Percentiles rank a stretch among this genome's conserved stretches.
phyloP scores from a whole-genome alignment of 2,797 vertebrate species.

The Microctenopoma steveboyesi region DNA sequence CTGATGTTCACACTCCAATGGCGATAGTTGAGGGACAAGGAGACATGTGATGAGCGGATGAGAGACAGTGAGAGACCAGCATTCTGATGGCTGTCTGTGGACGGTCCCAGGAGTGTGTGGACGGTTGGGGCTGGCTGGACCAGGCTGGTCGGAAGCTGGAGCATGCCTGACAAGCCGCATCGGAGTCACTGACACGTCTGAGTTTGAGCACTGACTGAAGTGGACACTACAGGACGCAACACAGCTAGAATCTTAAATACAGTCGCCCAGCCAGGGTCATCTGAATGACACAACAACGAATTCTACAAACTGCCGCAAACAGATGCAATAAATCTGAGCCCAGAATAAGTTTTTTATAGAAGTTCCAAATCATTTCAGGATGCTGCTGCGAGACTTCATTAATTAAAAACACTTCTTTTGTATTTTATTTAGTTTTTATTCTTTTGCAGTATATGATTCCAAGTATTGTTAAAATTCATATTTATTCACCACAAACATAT shows the following conservation, averaged over 20 bases:
- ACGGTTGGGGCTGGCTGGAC: slow-evolving; percentile 66
- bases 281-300: slow-evolving; percentile 51
- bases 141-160: slow-evolving; percentile 67
- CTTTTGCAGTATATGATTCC: too few relatives aligned
- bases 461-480: too few relatives aligned
- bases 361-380: not conserved
- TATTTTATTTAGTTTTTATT: not conserved
- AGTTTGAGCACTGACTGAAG: slow-evolving; percentile 73
- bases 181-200: slow-evolving; percentile 79
- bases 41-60: slow-evolving; percentile 72
- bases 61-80: slow-evolving; percentile 69
- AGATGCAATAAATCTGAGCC: slow-evolving; percentile 9
- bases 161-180: slow-evolving; percentile 84
- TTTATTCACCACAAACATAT: too few relatives aligned
- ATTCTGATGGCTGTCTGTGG: slow-evolving; percentile 77
- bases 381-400: too few relatives aligned
- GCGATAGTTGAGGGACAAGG: slow-evolving; percentile 72
- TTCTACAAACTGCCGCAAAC: slow-evolving; percentile 37
- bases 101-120: slow-evolving; percentile 72
- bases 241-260: slow-evolving; percentile 72
- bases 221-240: slow-evolving; percentile 70
- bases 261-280: slow-evolving; percentile 60
- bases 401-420: too few relatives aligned
- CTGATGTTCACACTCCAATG: slow-evolving; percentile 78
- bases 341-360: not conserved